Conservation (phyloP, 2,113 vertebrate species). For the Dicerorhinus sumatrensis region DNA sequence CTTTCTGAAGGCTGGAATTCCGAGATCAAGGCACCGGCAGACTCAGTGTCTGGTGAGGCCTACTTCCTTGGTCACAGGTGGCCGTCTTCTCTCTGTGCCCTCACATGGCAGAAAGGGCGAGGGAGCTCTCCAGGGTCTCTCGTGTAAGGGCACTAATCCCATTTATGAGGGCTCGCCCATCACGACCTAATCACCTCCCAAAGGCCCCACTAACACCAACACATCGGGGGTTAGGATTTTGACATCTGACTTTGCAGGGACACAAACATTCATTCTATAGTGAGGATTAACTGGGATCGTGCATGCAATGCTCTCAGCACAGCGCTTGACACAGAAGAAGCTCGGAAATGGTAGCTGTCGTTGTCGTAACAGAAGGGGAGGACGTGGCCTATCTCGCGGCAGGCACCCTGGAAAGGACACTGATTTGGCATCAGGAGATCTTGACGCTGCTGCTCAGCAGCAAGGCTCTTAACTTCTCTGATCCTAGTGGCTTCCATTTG, state of each 20-base stretch:
- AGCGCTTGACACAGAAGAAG: no score
- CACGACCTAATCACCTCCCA: background rate
- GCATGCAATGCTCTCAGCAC: background rate
- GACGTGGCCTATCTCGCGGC: fast-evolving
- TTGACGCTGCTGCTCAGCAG: fast-evolving
- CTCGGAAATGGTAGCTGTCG: fast-evolving
- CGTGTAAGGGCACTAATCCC: background rate
- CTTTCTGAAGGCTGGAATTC: background rate
- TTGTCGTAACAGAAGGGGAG: fast-evolving
- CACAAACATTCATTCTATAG: background rate
- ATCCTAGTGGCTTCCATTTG: background rate
- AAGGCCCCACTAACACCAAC: background rate
- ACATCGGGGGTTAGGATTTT: background rate
- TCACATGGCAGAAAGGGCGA: background rate
- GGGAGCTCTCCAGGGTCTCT: background rate
- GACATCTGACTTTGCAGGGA: background rate
- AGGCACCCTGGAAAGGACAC: fast-evolving
- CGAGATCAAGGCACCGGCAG: background rate
- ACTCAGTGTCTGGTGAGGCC: background rate
- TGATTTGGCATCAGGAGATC: background rate
- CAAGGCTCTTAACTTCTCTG: background rate
- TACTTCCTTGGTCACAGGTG: background rate
- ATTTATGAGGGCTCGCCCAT: background rate
- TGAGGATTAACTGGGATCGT: background rate
- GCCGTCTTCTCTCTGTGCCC: background rate